Percentiles rank a stretch among this genome's conserved stretches.
These are phyloP conservation scores for Podarcis muralis DNA, from an alignment of 2,113 vertebrate species.

Conservation along the genomic window DNA sequence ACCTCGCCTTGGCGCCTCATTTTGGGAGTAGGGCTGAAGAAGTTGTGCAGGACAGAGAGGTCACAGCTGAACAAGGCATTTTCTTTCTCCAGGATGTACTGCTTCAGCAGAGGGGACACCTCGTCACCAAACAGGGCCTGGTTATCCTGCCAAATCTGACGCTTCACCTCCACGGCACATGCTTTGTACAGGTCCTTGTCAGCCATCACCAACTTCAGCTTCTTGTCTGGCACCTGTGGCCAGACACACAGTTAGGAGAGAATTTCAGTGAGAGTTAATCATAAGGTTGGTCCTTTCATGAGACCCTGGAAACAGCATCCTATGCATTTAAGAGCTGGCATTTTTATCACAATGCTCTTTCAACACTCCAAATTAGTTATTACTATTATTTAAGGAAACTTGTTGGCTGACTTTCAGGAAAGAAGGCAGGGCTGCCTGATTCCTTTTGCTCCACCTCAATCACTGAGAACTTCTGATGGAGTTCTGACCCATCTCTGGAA, in stretches of 20 bases:
- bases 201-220: conserved; percentile 95
- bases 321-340: not conserved
- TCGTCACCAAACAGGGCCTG: conserved; percentile 97
- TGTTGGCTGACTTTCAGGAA: not conserved
- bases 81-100: conserved; percentile 97
- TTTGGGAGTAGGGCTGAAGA: conserved; percentile 94
- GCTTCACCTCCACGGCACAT: conserved; percentile 94
- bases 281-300: not conserved
- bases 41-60: conserved; percentile 94
- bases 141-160: conserved; percentile 99
- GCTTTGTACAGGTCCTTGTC: conserved; percentile 97
- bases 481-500: too few relatives aligned
- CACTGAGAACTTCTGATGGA: too few relatives aligned
- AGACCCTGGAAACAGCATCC: not conserved
- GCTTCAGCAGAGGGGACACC: conserved; percentile 93
- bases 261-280: not conserved
- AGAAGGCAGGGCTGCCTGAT: not conserved
- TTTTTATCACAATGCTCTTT: too few relatives aligned
- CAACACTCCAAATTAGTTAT: not conserved
- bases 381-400: too few relatives aligned
- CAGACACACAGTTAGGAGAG: not conserved
- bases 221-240: conserved; percentile 92
- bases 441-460: too few relatives aligned
- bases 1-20: conserved; percentile 94
- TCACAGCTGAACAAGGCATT: conserved; percentile 90